Percentiles rank a stretch among this genome's conserved stretches.
Conservation (phyloP, 2,113 vertebrate genomes). For the Lanius collurio region DNA sequence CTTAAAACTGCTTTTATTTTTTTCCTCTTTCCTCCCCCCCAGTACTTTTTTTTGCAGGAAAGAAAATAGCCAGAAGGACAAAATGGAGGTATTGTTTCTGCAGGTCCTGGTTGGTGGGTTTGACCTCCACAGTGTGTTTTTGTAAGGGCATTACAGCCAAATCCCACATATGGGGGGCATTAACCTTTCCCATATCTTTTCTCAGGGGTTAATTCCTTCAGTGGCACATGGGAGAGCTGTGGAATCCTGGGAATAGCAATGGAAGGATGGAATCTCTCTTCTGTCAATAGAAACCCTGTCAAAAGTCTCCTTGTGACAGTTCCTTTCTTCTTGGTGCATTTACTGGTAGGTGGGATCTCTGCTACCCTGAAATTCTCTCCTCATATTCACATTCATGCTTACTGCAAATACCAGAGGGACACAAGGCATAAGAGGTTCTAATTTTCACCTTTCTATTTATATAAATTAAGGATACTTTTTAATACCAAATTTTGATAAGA, state of each 20-base stretch:
- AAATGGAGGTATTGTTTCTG: neutral
- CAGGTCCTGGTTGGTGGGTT: neutral
- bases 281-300: neutral
- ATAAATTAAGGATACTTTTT: neutral
- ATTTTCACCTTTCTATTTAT: neutral
- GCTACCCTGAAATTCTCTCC: neutral
- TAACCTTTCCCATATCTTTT: neutral
- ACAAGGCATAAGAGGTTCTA: neutral
- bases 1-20: neutral
- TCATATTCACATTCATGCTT: neutral
- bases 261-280: neutral
- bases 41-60: neutral
- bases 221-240: neutral
- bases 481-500: neutral
- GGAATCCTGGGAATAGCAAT: neutral
- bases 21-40: rapidly evolving
- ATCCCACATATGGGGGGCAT: neutral
- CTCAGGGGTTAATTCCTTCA: neutral
- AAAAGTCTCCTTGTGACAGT: neutral
- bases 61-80: neutral
- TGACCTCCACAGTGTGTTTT: neutral
- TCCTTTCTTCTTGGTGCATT: neutral
- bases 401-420: neutral
- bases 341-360: neutral
- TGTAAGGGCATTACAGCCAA: neutral